These are phyloP conservation scores for Amazona guildingii DNA, from an alignment of 2,113 vertebrate genomes.

Conservation along the genomic window DNA sequence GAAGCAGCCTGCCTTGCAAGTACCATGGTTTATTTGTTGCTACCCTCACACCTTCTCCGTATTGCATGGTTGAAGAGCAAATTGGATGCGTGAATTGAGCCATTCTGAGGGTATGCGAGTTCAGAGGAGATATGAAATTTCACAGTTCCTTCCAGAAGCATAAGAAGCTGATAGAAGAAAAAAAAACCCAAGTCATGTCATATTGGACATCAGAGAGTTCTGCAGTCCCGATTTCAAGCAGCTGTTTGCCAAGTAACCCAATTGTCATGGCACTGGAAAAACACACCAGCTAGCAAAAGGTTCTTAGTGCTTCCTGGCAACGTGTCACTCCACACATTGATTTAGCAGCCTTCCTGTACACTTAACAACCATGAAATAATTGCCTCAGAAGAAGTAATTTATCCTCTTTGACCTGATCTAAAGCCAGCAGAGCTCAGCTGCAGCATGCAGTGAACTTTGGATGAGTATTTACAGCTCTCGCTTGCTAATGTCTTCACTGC, in stretches of 20 bases:
- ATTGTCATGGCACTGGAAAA: background rate
- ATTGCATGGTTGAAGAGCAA: background rate
- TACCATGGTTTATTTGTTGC: background rate
- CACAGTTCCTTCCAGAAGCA: background rate
- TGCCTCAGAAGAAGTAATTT: background rate
- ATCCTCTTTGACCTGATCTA: background rate
- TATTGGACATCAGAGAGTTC: background rate
- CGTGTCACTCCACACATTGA: background rate
- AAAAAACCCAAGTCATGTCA: background rate
- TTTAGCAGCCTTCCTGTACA: background rate
- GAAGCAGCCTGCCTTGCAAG: background rate
- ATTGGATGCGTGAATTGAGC: background rate
- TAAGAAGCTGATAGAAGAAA: background rate
- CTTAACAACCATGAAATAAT: background rate
- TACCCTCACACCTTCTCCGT: background rate
- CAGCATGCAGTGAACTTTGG: background rate
- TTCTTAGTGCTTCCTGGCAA: background rate
- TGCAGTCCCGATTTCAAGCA: background rate
- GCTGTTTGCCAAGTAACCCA: background rate
- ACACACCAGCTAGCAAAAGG: background rate
- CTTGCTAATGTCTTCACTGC: background rate
- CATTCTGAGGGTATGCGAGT: background rate
- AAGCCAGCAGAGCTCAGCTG: background rate
- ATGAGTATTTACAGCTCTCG: background rate
- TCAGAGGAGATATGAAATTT: background rate